Percentiles rank a stretch among this genome's conserved stretches.
Conservation (phyloP, 2,113 vertebrate genomes). For the Cricetomys ansorgei region DNA sequence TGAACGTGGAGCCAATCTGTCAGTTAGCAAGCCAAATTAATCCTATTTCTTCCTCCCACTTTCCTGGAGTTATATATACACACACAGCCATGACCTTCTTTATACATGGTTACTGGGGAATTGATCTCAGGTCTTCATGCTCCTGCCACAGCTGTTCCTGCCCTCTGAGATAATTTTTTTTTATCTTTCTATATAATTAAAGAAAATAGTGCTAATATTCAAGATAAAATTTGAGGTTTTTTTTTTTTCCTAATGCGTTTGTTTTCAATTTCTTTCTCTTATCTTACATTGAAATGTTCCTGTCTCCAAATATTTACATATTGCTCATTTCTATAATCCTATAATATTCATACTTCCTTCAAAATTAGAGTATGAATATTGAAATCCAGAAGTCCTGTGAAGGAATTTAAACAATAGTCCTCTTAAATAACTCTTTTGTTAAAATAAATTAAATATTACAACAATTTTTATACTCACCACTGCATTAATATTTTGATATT, state of each 20-base stretch:
- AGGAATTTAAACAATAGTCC: not conserved
- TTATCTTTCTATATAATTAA: not conserved
- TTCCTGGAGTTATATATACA: not conserved
- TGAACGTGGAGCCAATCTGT: not conserved
- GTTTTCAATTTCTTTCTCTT: not conserved
- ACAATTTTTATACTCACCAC: not conserved
- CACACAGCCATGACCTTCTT: not conserved
- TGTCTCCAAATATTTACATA: not conserved
- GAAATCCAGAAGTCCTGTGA: not conserved
- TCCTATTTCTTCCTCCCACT: not conserved
- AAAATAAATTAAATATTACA: not conserved
- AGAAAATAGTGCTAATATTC: not conserved
- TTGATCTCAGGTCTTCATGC: not conserved
- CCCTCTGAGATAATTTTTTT: not conserved
- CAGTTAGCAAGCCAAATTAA: not conserved
- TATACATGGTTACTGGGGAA: not conserved
- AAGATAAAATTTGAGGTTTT: not conserved
- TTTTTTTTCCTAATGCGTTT: not conserved
- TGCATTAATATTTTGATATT: not conserved
- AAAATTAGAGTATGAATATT: not conserved
- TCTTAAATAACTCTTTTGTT: not conserved
- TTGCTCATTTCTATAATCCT: not conserved
- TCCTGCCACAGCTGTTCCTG: not conserved
- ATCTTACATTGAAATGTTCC: not conserved
- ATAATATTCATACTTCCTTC: not conserved